Evolutionary conservation across 2,888 invertebrate genomes (phyloP).

Genomic region (Ennomos quercinarius): DNA sequence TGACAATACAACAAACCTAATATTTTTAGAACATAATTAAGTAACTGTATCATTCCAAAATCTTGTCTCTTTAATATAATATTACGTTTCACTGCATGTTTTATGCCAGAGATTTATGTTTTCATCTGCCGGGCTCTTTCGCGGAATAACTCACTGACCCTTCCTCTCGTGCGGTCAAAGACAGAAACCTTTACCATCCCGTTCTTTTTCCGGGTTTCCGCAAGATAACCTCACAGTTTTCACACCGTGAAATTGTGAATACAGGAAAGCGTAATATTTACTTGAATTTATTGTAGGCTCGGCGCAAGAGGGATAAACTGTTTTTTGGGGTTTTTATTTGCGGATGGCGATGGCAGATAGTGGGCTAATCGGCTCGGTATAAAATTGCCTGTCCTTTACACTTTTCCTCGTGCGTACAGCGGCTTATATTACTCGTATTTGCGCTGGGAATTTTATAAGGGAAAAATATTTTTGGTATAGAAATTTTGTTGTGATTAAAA

Average conservation of each 20-base stretch:
- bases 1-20: too few relatives aligned
- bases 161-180: constrained; percentile 14
- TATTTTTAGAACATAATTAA: too few relatives aligned
- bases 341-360: constrained; percentile 19
- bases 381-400: constrained; percentile 24
- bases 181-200: constrained; percentile 11
- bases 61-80: background rate
- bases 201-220: constrained; percentile 12
- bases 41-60: too few relatives aligned
- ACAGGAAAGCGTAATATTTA: constrained; percentile 22
- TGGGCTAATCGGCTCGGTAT: constrained; percentile 19
- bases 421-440: background rate
- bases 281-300: constrained; percentile 12
- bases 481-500: too few relatives aligned
- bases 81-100: constrained; percentile 16
- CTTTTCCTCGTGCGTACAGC: constrained; percentile 3
- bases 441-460: background rate
- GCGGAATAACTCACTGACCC: constrained; percentile 8
- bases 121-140: constrained; percentile 14
- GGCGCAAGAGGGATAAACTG: constrained; percentile 10
- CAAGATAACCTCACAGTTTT: constrained; percentile 16
- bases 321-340: constrained; percentile 19
- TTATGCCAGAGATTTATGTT: constrained; percentile 19
- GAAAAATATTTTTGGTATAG: background rate
- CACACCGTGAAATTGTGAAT: constrained; percentile 19